Evolutionary conservation across 2,888 invertebrate species (phyloP).

Genomic region (Germaria angustata): DNA sequence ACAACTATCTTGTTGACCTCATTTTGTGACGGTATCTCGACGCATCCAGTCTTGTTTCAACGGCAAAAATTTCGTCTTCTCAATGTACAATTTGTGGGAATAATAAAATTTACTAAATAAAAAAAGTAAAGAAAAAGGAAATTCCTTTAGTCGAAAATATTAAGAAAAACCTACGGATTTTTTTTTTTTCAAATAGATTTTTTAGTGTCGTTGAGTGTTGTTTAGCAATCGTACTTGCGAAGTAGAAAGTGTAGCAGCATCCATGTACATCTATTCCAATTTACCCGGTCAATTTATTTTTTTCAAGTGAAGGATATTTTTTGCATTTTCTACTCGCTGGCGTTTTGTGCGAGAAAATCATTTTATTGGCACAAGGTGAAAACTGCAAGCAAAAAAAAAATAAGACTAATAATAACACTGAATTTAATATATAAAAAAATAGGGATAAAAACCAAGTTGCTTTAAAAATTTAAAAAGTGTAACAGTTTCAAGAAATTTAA

Average conservation of each 20-base stretch:
- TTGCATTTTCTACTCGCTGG: background rate
- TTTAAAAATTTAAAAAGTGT: constrained; percentile 4
- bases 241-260: constrained; percentile 18
- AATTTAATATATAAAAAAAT: background rate
- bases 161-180: background rate
- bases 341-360: constrained; percentile 24
- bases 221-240: background rate
- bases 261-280: constrained; percentile 24
- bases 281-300: constrained; percentile 62
- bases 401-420: too few relatives aligned
- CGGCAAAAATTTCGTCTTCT: constrained; percentile 48
- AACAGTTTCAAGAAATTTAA: background rate
- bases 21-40: constrained; percentile 77
- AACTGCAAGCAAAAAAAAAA: constrained; percentile 24
- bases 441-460: background rate
- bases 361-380: constrained; percentile 60
- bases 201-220: background rate
- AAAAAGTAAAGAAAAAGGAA: background rate
- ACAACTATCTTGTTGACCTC: constrained; percentile 75
- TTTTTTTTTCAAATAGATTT: background rate
- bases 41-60: constrained; percentile 70
- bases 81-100: constrained; percentile 9
- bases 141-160: constrained; percentile 35
- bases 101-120: background rate
- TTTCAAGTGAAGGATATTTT: constrained; percentile 49